Conservation (phyloP, 2,797 vertebrate species). For the Eutrigla gurnardus region DNA sequence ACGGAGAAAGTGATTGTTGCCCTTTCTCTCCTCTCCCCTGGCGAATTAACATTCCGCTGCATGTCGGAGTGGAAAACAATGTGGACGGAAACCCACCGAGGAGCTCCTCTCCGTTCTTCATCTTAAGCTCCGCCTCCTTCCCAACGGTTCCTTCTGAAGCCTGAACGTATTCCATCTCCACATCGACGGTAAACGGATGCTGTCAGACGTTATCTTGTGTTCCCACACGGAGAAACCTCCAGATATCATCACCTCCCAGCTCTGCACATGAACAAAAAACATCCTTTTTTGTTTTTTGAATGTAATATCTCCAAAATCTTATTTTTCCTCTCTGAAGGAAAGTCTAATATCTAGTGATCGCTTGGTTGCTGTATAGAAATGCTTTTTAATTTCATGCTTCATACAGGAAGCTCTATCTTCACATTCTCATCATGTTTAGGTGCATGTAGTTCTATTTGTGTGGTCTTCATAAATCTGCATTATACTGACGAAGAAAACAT, state of each 20-base stretch:
- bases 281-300: conserved; percentile 35
- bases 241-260: conserved; percentile 16
- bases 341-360: no score
- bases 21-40: conserved; percentile 1
- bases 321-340: background rate
- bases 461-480: no score
- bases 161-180: conserved; percentile 46
- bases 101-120: conserved; percentile 11
- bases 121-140: conserved; percentile 9
- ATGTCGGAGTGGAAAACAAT: conserved; percentile 37
- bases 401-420: no score
- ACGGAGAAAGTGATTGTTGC: background rate
- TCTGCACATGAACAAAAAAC: conserved; percentile 9
- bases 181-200: conserved; percentile 44
- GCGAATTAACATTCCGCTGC: conserved; percentile 48
- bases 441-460: background rate
- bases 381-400: background rate
- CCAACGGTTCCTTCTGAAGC: conserved; percentile 19
- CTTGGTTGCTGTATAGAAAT: background rate
- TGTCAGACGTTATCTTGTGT: conserved; percentile 51
- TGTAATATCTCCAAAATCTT: background rate
- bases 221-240: conserved; percentile 15
- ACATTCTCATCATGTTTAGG: background rate
- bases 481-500: no score
- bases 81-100: conserved; percentile 2